Conservation (phyloP, 2,113 vertebrate species). For the Ia io region DNA sequence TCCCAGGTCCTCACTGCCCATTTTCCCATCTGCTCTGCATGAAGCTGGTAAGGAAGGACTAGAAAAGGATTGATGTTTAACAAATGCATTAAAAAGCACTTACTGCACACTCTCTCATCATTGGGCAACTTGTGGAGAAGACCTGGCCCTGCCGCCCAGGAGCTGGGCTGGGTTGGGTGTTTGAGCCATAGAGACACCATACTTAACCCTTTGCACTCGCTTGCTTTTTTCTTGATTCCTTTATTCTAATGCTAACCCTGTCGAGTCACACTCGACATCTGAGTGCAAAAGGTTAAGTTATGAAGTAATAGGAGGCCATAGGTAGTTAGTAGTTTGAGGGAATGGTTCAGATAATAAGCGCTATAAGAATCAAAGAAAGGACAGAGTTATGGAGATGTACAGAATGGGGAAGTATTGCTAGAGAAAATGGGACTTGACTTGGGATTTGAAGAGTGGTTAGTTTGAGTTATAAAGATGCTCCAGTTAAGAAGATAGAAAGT, state of each 20-base stretch:
- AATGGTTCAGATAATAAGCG: neutral
- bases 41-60: neutral
- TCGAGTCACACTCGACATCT: too few relatives aligned
- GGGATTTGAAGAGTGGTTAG: neutral
- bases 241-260: too few relatives aligned
- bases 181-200: neutral
- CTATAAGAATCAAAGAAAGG: too few relatives aligned
- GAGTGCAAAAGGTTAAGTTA: too few relatives aligned
- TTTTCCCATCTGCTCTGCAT: neutral
- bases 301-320: neutral
- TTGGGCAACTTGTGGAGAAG: neutral
- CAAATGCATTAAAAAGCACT: neutral
- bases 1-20: neutral
- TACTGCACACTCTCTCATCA: neutral
- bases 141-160: neutral
- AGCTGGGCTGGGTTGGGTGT: neutral
- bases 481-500: neutral
- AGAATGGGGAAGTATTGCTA: neutral
- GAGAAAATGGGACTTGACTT: neutral
- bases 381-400: too few relatives aligned
- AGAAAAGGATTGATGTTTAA: neutral
- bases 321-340: neutral
- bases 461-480: neutral
- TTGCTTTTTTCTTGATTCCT: too few relatives aligned
- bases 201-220: too few relatives aligned